phyloP scores from a whole-genome alignment of 2,113 vertebrate genomes.

The Aythya baeri region DNA sequence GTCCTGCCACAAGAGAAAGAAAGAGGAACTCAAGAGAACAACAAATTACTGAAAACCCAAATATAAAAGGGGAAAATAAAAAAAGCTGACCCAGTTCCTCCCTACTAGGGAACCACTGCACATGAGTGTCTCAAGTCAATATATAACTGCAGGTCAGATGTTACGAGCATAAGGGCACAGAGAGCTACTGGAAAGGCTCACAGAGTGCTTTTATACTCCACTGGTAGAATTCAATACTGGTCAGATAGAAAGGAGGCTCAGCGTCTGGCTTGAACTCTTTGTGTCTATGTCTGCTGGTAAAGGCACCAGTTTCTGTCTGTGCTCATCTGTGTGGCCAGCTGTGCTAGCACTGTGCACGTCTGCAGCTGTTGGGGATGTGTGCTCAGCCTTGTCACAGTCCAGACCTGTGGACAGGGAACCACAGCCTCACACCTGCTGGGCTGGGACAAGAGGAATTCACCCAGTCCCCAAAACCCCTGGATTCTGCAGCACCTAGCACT shows the following conservation, averaged over 20 bases:
- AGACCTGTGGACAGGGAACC: not conserved
- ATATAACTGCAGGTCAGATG: not conserved
- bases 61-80: not conserved
- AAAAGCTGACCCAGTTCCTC: not conserved
- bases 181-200: not conserved
- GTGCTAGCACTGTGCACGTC: not conserved
- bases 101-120: not conserved
- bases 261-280: not conserved
- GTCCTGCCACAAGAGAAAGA: slow-evolving; percentile 80
- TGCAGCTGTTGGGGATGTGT: not conserved
- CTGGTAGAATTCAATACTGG: not conserved
- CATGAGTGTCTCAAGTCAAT: not conserved
- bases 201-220: not conserved
- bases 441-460: not conserved
- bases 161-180: not conserved
- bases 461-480: not conserved
- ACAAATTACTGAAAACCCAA: not conserved
- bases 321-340: not conserved
- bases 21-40: not conserved
- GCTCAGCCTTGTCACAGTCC: not conserved
- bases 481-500: not conserved
- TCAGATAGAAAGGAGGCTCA: not conserved
- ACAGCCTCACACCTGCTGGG: not conserved
- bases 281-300: not conserved
- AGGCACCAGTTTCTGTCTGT: not conserved